Conservation (phyloP, 1,140 invertebrate species). For the Leptoteleia sp. region DNA sequence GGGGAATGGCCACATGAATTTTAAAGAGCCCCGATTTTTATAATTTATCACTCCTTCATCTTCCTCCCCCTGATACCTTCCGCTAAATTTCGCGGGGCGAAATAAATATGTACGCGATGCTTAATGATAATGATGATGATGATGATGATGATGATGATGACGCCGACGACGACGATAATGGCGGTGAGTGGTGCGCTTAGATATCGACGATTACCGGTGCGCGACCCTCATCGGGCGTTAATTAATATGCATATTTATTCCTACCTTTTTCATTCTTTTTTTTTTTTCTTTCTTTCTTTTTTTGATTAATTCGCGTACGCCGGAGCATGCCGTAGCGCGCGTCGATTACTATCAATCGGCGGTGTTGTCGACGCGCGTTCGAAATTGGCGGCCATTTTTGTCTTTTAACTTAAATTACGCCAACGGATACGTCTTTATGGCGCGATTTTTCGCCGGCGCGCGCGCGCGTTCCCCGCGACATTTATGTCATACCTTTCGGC, state of each 20-base stretch:
- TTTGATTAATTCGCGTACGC: constrained; percentile 40
- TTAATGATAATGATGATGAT: constrained; percentile 41
- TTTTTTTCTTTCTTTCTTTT: no score
- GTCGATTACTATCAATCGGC: constrained; percentile 34
- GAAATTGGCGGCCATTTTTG: constrained; percentile 35
- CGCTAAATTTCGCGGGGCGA: constrained; percentile 10
- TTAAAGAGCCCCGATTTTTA: no score
- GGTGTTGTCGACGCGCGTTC: constrained; percentile 1
- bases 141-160: constrained; percentile 11
- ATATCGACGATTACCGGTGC: constrained; percentile 28
- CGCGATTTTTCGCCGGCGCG: constrained; percentile 10
- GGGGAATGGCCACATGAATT: no score
- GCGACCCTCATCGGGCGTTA: constrained; percentile 21
- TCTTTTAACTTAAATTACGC: constrained; percentile 8
- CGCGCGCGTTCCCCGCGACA: constrained; percentile 4
- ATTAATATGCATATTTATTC: constrained; percentile 58
- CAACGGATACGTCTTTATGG: constrained; percentile 25
- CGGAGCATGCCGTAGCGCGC: constrained; percentile 24
- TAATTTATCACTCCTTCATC: no score
- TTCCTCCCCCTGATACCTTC: neutral
- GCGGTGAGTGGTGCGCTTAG: constrained; percentile 36
- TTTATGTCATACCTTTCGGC: constrained; percentile 21
- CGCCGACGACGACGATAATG: constrained; percentile 35
- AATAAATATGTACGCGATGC: constrained; percentile 3
- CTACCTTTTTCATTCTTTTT: no score